A percentile compares a stretch with the other conserved stretches of the same genome.
phyloP scores from a whole-genome alignment of 30 jellyfish, hydroid and myxozoan genomes.

The Pelagia noctiluca region DNA sequence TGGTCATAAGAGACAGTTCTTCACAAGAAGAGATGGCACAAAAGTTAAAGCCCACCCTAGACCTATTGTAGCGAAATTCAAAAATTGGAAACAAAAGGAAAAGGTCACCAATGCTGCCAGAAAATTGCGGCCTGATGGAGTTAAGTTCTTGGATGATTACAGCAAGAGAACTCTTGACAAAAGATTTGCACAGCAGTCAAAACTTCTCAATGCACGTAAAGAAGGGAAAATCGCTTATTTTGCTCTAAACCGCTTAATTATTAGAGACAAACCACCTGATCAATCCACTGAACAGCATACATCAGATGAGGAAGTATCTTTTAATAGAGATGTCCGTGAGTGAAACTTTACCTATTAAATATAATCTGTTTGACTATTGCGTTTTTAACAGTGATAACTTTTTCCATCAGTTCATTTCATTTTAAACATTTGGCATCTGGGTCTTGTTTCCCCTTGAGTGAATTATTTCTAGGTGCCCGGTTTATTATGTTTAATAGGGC shows the following conservation, averaged over 20 bases:
- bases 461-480: constrained; percentile 6
- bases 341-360: constrained; percentile 12
- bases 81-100: constrained; percentile 17
- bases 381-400: constrained; percentile 7
- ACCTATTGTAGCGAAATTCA: constrained; percentile 32
- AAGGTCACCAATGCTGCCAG: constrained; percentile 24
- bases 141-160: constrained; percentile 38
- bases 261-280: constrained; percentile 15
- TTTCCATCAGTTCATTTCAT: constrained; percentile 15
- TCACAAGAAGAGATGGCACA: constrained; percentile 21
- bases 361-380: constrained; percentile 13
- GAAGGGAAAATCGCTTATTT: constrained; percentile 16
- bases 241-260: constrained; percentile 14
- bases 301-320: constrained; percentile 14
- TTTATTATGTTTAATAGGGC: constrained; percentile 17
- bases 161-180: constrained; percentile 47
- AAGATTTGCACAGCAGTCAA: constrained; percentile 36
- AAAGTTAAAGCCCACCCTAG: constrained; percentile 23
- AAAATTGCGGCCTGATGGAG: constrained; percentile 38
- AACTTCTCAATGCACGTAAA: constrained; percentile 39
- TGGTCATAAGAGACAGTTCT: constrained; percentile 24
- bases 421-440: constrained; percentile 14
- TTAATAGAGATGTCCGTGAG: constrained; percentile 15
- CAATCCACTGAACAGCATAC: constrained; percentile 24
- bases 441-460: constrained; percentile 14